Conservation (phyloP, 2,113 vertebrate species). For the Ardeotis arabs region DNA sequence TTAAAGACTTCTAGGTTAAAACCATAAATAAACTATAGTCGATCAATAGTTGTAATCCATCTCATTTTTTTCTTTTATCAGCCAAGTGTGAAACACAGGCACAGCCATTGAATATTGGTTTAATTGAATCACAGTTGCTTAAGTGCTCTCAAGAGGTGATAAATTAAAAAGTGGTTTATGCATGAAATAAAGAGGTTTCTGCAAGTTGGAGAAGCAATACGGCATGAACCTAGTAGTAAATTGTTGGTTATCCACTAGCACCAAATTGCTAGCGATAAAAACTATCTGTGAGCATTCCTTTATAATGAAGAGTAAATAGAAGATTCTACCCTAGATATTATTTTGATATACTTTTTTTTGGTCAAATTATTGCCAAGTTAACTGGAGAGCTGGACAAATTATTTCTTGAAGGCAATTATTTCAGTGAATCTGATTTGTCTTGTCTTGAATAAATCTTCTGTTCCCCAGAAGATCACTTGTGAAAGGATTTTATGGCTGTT, state of each 20-base stretch:
- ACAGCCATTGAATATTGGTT: slow-evolving; percentile 16
- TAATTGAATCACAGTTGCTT: slow-evolving; percentile 65
- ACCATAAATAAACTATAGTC: slow-evolving; percentile 20
- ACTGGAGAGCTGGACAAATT: background rate
- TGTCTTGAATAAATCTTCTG: background rate
- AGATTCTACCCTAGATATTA: background rate
- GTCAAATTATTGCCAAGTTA: background rate
- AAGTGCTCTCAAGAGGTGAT: slow-evolving; percentile 51
- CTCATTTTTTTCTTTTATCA: slow-evolving; percentile 46
- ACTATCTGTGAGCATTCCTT: background rate
- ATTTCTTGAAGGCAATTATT: background rate
- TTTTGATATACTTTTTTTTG: background rate
- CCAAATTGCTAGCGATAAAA: slow-evolving; percentile 44
- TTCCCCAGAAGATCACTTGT: background rate
- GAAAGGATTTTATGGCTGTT: background rate
- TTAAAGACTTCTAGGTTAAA: slow-evolving; percentile 32
- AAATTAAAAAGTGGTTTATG: slow-evolving; percentile 50
- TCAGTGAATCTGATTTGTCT: background rate
- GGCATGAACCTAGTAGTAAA: slow-evolving; percentile 28
- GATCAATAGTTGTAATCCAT: slow-evolving; percentile 16
- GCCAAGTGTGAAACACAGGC: slow-evolving; percentile 13
- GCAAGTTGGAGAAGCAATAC: slow-evolving; percentile 29
- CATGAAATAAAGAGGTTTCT: slow-evolving; percentile 48
- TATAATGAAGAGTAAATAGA: slow-evolving; percentile 1
- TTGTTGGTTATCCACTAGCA: slow-evolving; percentile 39